Base-by-base conservation (phyloP, 1,140 invertebrate species). In the Anagrus nilaparvatae region DNA sequence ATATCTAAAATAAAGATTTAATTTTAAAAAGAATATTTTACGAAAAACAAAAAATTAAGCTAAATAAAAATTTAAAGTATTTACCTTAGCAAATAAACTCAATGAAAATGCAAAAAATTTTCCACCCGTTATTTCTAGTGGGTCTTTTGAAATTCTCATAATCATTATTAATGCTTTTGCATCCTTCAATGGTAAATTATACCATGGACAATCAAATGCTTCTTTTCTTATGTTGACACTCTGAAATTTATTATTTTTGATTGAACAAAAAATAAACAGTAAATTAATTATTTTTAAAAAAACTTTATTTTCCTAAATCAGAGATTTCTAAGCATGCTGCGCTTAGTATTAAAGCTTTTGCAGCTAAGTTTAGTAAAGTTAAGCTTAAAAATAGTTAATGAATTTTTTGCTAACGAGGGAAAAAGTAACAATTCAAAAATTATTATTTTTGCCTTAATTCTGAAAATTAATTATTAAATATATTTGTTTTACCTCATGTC, bases 171-270 rank as follows among this genome's bases (percentile, higher is more conserved):
- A 20, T 21, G 29, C 44, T 47, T 37, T 51, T 2, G 40, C 18
- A 10, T 47, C 32, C 32, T 28, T 29, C 8, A 17, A 41, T 8
- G 44, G 27, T 16, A 51, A 50, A 24, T 46, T 44, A 27, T 53
- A 58, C 59, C 58, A 61, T 3, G 49, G 20, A 8, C 53, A 52
- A 10, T 51, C 28, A 30, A 58, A 61, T 20, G 47, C 46, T 21
- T 50, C 51, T 5, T 51, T 27, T 7, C 48, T 31, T 27, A 61
- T 20, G 14, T 39, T 45, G 8, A 43, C 37, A 40, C 53, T 59
- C 56, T 60, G 32, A 44, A 52, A 52, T 44, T 23, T 23, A 18
- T 23, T 29, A 49, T 38, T 39, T 34, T 18, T 20, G 5, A 30
- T 24, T 16, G 17, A 18, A 34, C 29, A 44, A 16, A n/a, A n/a